Conservation (phyloP, 2,113 vertebrate species). For the Dipodomys merriami region DNA sequence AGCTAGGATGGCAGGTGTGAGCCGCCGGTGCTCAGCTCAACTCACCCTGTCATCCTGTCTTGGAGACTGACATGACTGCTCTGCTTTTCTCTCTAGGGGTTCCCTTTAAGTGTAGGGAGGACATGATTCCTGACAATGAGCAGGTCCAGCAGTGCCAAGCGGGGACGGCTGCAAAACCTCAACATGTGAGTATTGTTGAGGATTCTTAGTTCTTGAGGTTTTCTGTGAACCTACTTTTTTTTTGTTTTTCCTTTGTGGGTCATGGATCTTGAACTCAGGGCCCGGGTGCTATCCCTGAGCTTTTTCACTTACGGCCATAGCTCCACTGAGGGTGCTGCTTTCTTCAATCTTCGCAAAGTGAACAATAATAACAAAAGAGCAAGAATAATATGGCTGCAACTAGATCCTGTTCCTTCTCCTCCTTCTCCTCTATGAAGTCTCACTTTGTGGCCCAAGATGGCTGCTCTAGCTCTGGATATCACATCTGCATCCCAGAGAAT, state of each 20-base stretch:
- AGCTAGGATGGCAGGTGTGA: too few species aligned
- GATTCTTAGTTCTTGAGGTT: background rate
- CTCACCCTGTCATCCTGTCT: background rate
- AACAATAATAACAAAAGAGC: background rate
- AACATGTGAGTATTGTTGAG: slow-evolving; percentile 54
- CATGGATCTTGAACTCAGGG: too few species aligned
- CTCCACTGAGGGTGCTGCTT: too few species aligned
- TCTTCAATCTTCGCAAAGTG: too few species aligned
- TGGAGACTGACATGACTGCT: background rate
- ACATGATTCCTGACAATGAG: background rate
- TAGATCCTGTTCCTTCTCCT: background rate
- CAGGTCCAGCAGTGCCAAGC: slow-evolving; percentile 43
- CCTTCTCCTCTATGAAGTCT: background rate
- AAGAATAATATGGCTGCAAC: background rate
- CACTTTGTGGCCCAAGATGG: background rate
- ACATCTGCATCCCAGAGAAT: background rate
- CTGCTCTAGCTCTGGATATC: background rate
- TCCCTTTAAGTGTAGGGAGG: slow-evolving; percentile 73
- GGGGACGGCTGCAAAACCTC: too few species aligned
- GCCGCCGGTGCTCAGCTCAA: too few species aligned
- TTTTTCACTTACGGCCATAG: too few species aligned
- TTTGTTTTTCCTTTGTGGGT: too few species aligned
- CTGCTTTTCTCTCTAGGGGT: slow-evolving; percentile 42
- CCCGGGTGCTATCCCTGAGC: too few species aligned
- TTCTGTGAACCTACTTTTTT: background rate